Evolutionary conservation across 2,888 invertebrate species (phyloP).

Genomic region (Heteromurus nitidus): DNA sequence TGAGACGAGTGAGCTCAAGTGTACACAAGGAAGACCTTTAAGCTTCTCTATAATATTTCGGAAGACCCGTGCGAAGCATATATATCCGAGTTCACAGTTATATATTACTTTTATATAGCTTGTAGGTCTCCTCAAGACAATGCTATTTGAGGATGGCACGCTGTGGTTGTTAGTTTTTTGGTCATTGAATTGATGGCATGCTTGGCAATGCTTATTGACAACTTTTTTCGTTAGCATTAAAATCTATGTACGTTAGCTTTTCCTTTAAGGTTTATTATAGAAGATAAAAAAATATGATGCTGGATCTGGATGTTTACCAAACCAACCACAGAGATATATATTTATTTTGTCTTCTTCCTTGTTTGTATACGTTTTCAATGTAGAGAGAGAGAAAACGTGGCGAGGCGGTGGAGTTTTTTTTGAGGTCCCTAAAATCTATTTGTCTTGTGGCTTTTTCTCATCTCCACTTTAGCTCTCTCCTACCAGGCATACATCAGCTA

Average conservation of each 20-base stretch:
- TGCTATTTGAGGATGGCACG: not conserved
- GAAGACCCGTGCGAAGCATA: not conserved
- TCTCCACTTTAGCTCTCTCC: slow-evolving; percentile 3
- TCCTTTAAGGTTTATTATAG: slow-evolving; percentile 4
- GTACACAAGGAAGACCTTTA: not conserved
- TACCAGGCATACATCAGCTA: slow-evolving; percentile 4
- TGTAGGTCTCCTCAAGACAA: too few species aligned
- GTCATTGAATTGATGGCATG: slow-evolving; percentile 17
- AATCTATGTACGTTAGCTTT: not conserved
- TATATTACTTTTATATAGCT: too few species aligned
- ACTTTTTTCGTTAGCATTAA: slow-evolving; percentile 8
- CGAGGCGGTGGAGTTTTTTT: slow-evolving; percentile 24
- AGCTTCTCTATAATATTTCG: too few species aligned
- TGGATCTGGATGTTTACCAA: too few species aligned
- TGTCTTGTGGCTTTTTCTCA: slow-evolving; percentile 39
- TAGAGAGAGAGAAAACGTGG: not conserved
- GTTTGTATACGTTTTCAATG: too few species aligned
- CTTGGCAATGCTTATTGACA: slow-evolving; percentile 23
- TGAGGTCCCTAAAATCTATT: slow-evolving; percentile 21
- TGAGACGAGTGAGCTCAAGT: slow-evolving; percentile 5
- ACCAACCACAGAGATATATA: too few species aligned
- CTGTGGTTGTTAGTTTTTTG: slow-evolving; percentile 1
- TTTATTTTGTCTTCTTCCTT: too few species aligned
- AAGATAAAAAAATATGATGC: too few species aligned
- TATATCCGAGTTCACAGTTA: too few species aligned